Base-by-base conservation (phyloP, 2,888 invertebrate species). In the Cephus spinipes region DNA sequence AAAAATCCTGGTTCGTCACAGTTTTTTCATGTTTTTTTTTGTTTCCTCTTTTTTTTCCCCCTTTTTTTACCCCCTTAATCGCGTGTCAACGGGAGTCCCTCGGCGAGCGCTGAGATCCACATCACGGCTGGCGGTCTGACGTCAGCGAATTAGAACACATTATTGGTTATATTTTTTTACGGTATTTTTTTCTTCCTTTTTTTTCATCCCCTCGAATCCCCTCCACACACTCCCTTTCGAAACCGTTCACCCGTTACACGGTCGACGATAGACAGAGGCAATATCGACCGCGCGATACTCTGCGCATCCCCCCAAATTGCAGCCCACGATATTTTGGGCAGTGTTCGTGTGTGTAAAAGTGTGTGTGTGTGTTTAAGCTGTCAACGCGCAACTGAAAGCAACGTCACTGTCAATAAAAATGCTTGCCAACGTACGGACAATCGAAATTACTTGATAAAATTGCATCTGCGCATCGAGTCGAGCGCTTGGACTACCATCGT, bases 81-180 rank as follows among this genome's bases (percentile, higher is more conserved):
- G 74, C 23, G 35, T 33, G 74, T 33, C 69, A 30, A 73, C 40
- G 31, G 55, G 73, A 79, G 74, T 79, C 75, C 71, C 79, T 74
- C 71, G 77, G 77, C 35, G 68, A 78, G 33, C 77, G 76, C 55
- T 79, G 76, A 80, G 75, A 79, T 79, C 76, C 80, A 78, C 74
- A 80, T 80, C 78, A 79, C 80, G 78, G 75, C 74, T 76, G 71
- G 32, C 74, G 69, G 1, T 4, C 35, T n/a, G 4, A n/a, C 74
- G 74, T 35, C 33, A 73, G 36, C 78, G 69, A 79, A 79, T 55
- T 69, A 77, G 81, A 80, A 81, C 79, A 81, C 79, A 81, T 77
- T 74, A 75, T 77, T 81, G 80, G 79, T 79, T 55, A 73, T 71
- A 73, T 75, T 73, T 73, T 76, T 73, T 75, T 75, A 68, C 74